These are phyloP conservation scores for Melinopterus prodromus DNA, from an alignment of 2,888 invertebrate species.

Conservation along the genomic window DNA sequence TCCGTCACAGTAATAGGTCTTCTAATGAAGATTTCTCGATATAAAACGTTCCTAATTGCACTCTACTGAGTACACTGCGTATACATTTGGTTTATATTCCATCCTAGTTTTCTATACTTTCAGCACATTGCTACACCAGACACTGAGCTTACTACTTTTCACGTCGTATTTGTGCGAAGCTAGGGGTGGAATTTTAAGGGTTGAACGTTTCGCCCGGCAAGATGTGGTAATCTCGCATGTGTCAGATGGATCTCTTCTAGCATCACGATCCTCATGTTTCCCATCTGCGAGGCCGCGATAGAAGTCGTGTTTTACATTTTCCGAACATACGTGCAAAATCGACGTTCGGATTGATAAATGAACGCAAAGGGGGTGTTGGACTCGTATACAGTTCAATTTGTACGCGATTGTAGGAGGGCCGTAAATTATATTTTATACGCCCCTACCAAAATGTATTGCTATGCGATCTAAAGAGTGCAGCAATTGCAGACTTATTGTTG, in stretches of 20 bases:
- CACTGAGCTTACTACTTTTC: neutral
- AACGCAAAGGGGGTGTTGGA: neutral
- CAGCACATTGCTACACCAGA: no score
- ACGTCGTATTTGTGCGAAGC: neutral
- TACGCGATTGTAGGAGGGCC: neutral
- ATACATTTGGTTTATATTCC: no score
- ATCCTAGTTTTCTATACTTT: no score
- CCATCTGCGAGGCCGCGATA: neutral
- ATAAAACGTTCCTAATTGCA: no score
- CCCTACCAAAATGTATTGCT: no score
- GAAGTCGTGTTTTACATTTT: neutral
- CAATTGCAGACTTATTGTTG: no score
- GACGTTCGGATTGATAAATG: neutral
- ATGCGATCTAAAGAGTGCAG: no score
- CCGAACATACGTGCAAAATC: neutral
- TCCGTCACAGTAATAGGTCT: no score
- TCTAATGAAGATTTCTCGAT: no score
- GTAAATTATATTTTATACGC: neutral
- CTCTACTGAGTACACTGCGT: no score
- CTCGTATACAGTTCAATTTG: neutral
- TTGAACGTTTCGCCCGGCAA: neutral
- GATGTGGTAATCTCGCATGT: neutral
- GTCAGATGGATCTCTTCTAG: neutral
- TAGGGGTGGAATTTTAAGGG: neutral
- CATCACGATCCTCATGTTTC: neutral